These are phyloP conservation scores for Micrasema minimum DNA, from an alignment of 1,140 invertebrate species.

Conservation along the genomic window DNA sequence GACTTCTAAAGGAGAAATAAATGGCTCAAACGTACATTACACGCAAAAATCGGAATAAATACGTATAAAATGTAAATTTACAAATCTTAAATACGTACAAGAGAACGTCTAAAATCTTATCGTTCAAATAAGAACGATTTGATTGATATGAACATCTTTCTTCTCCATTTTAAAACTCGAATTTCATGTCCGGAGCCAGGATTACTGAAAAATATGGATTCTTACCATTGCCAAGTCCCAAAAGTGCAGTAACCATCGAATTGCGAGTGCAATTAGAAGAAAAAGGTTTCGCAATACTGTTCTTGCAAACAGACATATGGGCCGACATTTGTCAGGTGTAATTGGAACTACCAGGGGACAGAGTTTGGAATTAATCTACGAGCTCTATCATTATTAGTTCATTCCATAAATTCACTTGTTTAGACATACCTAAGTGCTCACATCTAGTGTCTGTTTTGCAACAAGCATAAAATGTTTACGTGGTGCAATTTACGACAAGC, in stretches of 20 bases:
- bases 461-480: no score
- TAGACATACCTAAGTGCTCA: no score
- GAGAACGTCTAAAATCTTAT: neutral
- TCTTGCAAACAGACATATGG: conserved; percentile 9
- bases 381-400: no score
- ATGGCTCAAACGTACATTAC: conserved; percentile 6
- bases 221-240: neutral
- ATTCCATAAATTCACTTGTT: no score
- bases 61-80: conserved; percentile 19
- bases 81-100: conserved; percentile 15
- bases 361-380: no score
- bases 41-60: conserved; percentile 10
- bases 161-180: conserved; percentile 3
- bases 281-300: conserved; percentile 16
- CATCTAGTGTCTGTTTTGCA: no score
- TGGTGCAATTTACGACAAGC: no score
- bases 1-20: conserved; percentile 14
- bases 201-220: no score
- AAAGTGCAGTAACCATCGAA: conserved; percentile 16
- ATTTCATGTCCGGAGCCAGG: no score
- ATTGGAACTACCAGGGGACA: no score
- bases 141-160: neutral
- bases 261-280: conserved; percentile 29
- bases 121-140: neutral
- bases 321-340: no score